A percentile compares a stretch with the other conserved stretches of the same genome.
Conservation (phyloP, 2,113 vertebrate genomes). For the Mugil cephalus region DNA sequence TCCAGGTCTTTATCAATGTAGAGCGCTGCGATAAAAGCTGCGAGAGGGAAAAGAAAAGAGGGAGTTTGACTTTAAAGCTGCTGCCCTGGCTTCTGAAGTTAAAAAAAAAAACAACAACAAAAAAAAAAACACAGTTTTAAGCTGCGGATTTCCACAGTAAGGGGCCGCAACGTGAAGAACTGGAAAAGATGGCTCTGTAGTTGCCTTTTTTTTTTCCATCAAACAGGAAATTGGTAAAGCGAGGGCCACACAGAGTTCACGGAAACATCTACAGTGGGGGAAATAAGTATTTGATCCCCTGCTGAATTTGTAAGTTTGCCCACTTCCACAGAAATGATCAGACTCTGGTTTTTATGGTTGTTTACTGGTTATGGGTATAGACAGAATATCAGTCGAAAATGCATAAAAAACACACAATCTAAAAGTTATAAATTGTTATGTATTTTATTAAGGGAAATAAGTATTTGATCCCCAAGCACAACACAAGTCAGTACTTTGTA, state of each 20-base stretch:
- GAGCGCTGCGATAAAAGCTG: conserved; percentile 97
- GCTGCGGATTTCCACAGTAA: not conserved
- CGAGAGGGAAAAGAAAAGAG: conserved; percentile 20
- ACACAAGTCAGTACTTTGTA: too few species aligned
- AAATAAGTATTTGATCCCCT: too few species aligned
- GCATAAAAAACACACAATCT: too few species aligned
- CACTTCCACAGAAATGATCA: too few species aligned
- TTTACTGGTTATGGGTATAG: too few species aligned
- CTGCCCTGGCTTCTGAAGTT: not conserved
- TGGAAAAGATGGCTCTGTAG: conserved; percentile 6
- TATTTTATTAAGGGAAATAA: too few species aligned
- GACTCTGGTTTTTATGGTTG: too few species aligned
- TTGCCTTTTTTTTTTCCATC: conserved; percentile 4
- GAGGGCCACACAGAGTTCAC: conserved; percentile 54
- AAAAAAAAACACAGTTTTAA: not conserved
- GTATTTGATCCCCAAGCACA: too few species aligned
- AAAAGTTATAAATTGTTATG: too few species aligned
- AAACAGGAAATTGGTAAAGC: conserved; percentile 34
- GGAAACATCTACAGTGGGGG: conserved; percentile 21
- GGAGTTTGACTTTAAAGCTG: not conserved
- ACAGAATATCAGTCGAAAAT: too few species aligned
- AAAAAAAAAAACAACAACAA: conserved; percentile 35
- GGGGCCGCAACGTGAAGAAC: conserved; percentile 12
- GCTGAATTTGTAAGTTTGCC: too few species aligned
- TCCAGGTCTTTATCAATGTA: conserved; percentile 99